Base-by-base conservation (phyloP, 2,888 invertebrate genomes). In the Dryobotodes eremita region DNA sequence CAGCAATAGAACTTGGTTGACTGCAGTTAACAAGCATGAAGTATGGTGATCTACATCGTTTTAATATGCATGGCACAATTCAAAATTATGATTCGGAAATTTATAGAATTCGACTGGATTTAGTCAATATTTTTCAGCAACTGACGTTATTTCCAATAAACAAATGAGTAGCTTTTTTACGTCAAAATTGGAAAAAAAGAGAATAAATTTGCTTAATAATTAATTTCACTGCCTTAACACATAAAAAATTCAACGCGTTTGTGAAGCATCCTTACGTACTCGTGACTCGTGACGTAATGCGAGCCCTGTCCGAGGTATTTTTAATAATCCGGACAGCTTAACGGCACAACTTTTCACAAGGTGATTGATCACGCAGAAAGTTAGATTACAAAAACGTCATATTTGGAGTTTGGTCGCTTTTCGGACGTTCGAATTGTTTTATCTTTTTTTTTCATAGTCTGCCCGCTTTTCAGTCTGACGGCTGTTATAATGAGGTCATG, bases 301-400 rank as follows among this genome's bases (percentile, higher is more conserved):
- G 73, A 78, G 80, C 65, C 75, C 71, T 75, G 84, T 85, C 78
- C 85, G 86, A 85, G 85, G 83, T 87, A 87, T 90, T 90, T 91
- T 90, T 89, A 89, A 90, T 91, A 90, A 89, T 89, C 87, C 84
- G 77, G 46, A 57, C 70, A 84, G 85, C 84, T 89, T 88, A 89
- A 85, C 80, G 86, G 75, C 86, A 75, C 69, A 89, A 89, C 87
- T 89, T 89, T 88, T 80, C 83, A 81, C 78, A 71, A 75, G 74
- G 81, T 92, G 92, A 92, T 92, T 91, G 91, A 92, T 92, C 89
- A 86, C 85, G 77, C 77, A 80, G 81, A 89, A 92, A 92, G 92
- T 92, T 92, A 91, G 86, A 92, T 92, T 91, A 89, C 87, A 90
- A 91, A 91, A 91, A 88, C 86, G 91, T 91, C 91, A 91, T 87